A percentile compares a stretch with the other conserved stretches of the same genome.
phyloP scores from a whole-genome alignment of 1,140 invertebrate genomes.

The Phortica variegata region DNA sequence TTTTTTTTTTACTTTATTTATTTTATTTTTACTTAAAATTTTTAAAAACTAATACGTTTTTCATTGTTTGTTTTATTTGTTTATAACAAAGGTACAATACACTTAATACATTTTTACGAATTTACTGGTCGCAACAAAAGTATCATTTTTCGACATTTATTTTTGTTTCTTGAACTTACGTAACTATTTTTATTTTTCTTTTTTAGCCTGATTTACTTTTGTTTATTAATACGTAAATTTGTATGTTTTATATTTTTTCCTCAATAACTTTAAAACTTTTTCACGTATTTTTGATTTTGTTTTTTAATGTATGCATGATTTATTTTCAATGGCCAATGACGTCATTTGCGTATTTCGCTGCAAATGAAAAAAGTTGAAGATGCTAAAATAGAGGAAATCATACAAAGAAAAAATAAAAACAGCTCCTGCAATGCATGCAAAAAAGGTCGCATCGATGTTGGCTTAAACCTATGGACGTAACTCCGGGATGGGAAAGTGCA shows the following conservation, averaged over 20 bases:
- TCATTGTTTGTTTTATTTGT: conserved; percentile 29
- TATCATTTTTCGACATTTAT: too few species aligned
- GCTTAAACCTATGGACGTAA: too few species aligned
- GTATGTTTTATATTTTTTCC: conserved; percentile 30
- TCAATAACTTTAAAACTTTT: conserved; percentile 50
- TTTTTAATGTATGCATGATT: conserved; percentile 32
- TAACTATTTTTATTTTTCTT: conserved; percentile 21
- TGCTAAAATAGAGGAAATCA: too few species aligned
- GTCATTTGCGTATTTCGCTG: too few species aligned
- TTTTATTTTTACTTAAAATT: conserved; percentile 30
- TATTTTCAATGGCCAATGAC: too few species aligned
- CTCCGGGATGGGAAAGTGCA: conserved; percentile 26
- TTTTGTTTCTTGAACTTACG: too few species aligned
- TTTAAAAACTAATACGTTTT: conserved; percentile 3
- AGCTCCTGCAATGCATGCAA: too few species aligned
- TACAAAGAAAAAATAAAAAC: too few species aligned
- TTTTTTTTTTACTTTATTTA: conserved; percentile 40
- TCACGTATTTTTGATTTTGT: conserved; percentile 7
- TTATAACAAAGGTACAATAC: conserved; percentile 56
- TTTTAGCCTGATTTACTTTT: conserved; percentile 1
- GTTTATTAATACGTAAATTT: conserved; percentile 1
- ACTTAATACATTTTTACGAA: conserved; percentile 44
- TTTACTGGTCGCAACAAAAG: too few species aligned
- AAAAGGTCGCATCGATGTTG: too few species aligned
- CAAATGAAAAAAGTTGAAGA: too few species aligned